Conservation (phyloP, 2,113 vertebrate species). For the Dicerorhinus sumatrensis region DNA sequence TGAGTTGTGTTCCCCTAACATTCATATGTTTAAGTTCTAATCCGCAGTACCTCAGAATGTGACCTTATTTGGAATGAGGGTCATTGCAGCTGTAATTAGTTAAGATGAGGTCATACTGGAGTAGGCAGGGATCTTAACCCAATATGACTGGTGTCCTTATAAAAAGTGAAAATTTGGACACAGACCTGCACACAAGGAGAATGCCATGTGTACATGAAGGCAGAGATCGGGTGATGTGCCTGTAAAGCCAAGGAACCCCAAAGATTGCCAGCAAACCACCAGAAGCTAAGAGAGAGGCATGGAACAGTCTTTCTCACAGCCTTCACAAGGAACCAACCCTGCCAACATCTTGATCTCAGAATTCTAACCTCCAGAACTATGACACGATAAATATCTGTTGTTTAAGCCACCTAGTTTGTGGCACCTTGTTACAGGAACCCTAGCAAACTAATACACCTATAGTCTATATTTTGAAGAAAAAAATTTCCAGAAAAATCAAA, state of each 20-base stretch:
- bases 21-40: not conserved
- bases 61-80: not conserved
- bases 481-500: not conserved
- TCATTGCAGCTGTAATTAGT: not conserved
- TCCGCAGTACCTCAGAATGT: not conserved
- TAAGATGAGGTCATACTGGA: conserved; percentile 19
- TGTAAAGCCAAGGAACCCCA: not conserved
- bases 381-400: not conserved
- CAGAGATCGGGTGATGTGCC: not conserved
- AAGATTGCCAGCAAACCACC: not conserved
- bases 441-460: not conserved
- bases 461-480: not conserved
- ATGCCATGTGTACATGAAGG: not conserved
- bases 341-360: not conserved
- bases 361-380: not conserved
- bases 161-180: not conserved
- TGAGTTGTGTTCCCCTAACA: not conserved
- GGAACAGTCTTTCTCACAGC: not conserved
- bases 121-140: not conserved
- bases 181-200: not conserved
- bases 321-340: not conserved
- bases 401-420: not conserved
- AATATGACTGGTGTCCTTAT: not conserved
- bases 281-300: not conserved
- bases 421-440: not conserved